Base-by-base conservation (phyloP, 2,113 vertebrate species). In the Perognathus longimembris region DNA sequence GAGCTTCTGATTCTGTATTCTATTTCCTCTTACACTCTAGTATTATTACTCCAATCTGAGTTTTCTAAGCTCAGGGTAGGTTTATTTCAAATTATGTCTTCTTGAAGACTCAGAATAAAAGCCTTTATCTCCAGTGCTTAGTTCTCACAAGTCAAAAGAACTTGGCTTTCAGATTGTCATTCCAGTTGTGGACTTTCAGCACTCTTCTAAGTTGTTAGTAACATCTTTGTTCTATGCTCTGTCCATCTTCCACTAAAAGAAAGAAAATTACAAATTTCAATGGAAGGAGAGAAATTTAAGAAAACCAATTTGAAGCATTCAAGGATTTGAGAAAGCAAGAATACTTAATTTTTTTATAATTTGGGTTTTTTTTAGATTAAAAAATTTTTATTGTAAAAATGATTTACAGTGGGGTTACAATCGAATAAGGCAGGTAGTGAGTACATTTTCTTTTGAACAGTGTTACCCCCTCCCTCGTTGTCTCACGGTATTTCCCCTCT, bases 131-230 rank as follows among this genome's bases (percentile, higher is more conserved):
- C 69, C 92, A 86, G 45, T 42, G 45, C 71, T 66, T 77, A 86
- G 67, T 77, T 86, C 79, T 84, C 85, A 91, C 45, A 84, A 87
- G 92, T 84, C 45, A 83, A 92, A 92, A 89, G 45, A 40, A 45
- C 84, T 87, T 50, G 79, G 67, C 45, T 92, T 92, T 92, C 69
- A 73, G 34, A 69, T 77, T 79, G 50, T 73, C 83, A 40, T 32
- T 79, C 66, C 20, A 66, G n/a, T 54, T 75, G 4, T 10, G 54
- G 84, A 75, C 42, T 82, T 61, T 40, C 45, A 63, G 70, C 88
- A 78, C 20, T 17, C 64, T 88, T 64, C 61, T 67, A 88, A 74
- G 38, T 70, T 71, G n/a, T 36, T 45, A 61, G 82, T 66, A 75
- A 76, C 45, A 7, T 83, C 89, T 93, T 89, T 94, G 67, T 80